A percentile compares a stretch with the other conserved stretches of the same genome.
Evolutionary conservation across 2,113 vertebrate genomes (phyloP).

Genomic region (Progne subis): DNA sequence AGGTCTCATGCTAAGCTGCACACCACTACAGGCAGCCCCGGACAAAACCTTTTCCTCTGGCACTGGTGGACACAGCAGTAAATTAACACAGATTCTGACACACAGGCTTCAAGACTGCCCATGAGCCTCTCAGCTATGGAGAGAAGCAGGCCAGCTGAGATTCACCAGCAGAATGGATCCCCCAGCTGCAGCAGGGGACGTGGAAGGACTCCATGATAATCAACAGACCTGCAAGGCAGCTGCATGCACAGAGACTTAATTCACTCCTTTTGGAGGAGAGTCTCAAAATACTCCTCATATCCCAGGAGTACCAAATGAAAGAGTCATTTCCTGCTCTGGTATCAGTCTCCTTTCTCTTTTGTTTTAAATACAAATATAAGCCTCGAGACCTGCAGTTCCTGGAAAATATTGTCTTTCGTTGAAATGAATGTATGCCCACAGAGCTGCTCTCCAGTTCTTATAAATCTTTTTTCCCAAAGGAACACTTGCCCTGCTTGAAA

Average conservation of each 20-base stretch:
- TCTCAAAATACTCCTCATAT: not conserved
- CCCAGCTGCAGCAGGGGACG: not conserved
- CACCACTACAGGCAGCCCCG: not conserved
- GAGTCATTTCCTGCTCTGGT: not conserved
- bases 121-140: not conserved
- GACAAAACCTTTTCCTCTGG: not conserved
- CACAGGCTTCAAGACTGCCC: not conserved
- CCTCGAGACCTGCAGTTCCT: not conserved
- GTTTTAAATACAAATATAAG: not conserved
- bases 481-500: not conserved
- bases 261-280: accelerated
- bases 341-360: not conserved
- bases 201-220: not conserved
- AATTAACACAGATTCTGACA: not conserved
- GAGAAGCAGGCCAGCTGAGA: not conserved
- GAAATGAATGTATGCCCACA: not conserved
- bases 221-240: not conserved
- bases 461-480: not conserved
- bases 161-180: not conserved
- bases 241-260: accelerated
- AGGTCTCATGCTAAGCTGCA: not conserved
- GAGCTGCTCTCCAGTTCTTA: not conserved
- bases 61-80: not conserved
- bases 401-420: not conserved
- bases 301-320: not conserved